Percentiles rank a stretch among this genome's conserved stretches.
These are phyloP conservation scores for Chiridota heheva DNA, from an alignment of 35 echinoderm and acorn worm species.

Conservation along the genomic window DNA sequence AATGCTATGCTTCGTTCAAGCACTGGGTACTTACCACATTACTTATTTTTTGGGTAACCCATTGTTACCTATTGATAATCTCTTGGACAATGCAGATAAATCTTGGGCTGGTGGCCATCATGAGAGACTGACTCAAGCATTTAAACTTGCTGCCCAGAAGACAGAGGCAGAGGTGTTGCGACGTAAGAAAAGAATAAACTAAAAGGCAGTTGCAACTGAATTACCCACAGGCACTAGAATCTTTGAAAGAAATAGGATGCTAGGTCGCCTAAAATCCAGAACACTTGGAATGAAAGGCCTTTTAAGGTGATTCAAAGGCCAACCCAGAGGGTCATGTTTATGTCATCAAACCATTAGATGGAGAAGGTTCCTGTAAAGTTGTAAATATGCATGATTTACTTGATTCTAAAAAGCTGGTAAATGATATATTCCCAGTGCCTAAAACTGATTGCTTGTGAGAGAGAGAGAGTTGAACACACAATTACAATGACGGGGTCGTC, in stretches of 20 bases:
- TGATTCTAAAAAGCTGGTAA: constrained; percentile 24
- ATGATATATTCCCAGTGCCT: background rate
- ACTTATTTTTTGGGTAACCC: constrained; percentile 82
- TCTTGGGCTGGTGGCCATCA: constrained; percentile 61
- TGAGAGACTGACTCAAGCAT: constrained; percentile 40
- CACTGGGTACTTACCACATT: constrained; percentile 70
- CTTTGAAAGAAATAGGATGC: constrained; percentile 15
- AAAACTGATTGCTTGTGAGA: background rate
- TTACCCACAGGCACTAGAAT: constrained; percentile 60
- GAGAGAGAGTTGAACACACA: background rate
- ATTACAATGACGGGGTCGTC: background rate
- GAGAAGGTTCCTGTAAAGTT: constrained; percentile 28
- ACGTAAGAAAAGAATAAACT: constrained; percentile 24
- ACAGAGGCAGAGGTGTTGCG: constrained; percentile 60
- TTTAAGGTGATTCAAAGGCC: constrained; percentile 21
- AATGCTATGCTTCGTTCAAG: constrained; percentile 56
- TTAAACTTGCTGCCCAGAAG: constrained; percentile 33
- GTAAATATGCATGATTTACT: constrained; percentile 52
- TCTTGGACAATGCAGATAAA: constrained; percentile 18
- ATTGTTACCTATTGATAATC: constrained; percentile 55
- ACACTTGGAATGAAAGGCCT: constrained; percentile 37
- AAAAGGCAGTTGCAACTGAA: constrained; percentile 23
- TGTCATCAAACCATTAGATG: constrained; percentile 28
- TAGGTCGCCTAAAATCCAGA: constrained; percentile 48
- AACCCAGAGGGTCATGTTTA: constrained; percentile 56